Evolutionary conservation across 1,140 invertebrate genomes (phyloP).

Genomic region (Macrocentrus cingulum): DNA sequence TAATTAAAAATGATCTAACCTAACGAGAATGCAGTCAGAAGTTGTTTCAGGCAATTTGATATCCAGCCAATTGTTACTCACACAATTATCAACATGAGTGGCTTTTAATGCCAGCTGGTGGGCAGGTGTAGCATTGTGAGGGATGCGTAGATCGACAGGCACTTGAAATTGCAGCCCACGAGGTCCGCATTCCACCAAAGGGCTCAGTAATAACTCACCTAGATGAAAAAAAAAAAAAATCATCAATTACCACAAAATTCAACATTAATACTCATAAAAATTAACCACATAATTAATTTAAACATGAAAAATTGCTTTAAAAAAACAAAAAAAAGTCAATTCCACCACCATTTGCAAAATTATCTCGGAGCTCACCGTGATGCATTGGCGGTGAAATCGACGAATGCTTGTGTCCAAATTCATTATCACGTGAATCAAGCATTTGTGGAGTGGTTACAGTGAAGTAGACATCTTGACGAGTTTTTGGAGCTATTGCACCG

Average conservation of each 20-base stretch:
- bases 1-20: conserved; percentile 85
- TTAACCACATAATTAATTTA: background rate
- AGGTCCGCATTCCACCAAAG: conserved; percentile 93
- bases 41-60: conserved; percentile 77
- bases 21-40: conserved; percentile 81
- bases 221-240: conserved; percentile 35
- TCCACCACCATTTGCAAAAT: conserved; percentile 24
- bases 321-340: too few relatives aligned
- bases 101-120: conserved; percentile 76
- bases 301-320: conserved; percentile 18
- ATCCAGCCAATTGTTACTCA: conserved; percentile 68
- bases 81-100: conserved; percentile 69
- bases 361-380: conserved; percentile 43
- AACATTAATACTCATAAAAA: too few relatives aligned
- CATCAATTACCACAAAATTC: background rate
- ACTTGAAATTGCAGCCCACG: conserved; percentile 84
- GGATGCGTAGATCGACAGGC: conserved; percentile 83
- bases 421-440: conserved; percentile 66
- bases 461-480: conserved; percentile 91
- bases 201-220: conserved; percentile 92
- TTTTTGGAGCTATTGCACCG: conserved; percentile 78
- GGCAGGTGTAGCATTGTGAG: conserved; percentile 72
- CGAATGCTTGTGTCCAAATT: conserved; percentile 39
- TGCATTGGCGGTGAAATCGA: conserved; percentile 52
- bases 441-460: conserved; percentile 78